phyloP scores from a whole-genome alignment of 2,888 invertebrate genomes.

The Argyresthia albistria region DNA sequence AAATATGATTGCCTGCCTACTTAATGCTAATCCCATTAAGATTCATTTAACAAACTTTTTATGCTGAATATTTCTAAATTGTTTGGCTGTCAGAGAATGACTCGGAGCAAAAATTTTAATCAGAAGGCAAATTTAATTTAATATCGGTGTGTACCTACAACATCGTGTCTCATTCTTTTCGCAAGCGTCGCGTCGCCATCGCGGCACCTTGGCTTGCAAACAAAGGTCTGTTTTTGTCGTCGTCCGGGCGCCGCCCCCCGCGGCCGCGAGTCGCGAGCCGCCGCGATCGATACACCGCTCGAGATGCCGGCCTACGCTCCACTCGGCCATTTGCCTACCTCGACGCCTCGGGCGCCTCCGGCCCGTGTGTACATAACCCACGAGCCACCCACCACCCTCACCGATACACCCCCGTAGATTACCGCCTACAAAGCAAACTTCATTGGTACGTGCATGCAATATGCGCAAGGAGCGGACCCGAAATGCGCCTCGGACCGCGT shows the following conservation, averaged over 20 bases:
- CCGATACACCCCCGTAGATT: constrained; percentile 67
- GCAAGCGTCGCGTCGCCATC: background rate
- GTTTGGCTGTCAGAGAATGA: too few species aligned
- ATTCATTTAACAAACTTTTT: too few species aligned
- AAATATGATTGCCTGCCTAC: too few species aligned
- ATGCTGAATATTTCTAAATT: too few species aligned
- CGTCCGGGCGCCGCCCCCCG: constrained; percentile 41
- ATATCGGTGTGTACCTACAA: too few species aligned
- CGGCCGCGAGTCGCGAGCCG: constrained; percentile 52
- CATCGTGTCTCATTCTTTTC: too few species aligned
- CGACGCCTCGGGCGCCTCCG: constrained; percentile 69
- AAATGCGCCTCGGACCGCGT: constrained; percentile 50
- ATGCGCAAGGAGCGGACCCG: constrained; percentile 65
- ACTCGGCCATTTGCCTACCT: constrained; percentile 71
- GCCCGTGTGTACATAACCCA: constrained; percentile 69
- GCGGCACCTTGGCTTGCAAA: constrained; percentile 1
- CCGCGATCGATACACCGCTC: constrained; percentile 61
- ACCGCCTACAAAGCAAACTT: constrained; percentile 73
- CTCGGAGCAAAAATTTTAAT: too few species aligned
- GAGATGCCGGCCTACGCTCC: constrained; percentile 68
- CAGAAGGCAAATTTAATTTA: too few species aligned
- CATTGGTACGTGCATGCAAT: constrained; percentile 72
- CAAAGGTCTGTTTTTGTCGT: constrained; percentile 5
- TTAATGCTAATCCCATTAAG: too few species aligned
- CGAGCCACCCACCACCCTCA: constrained; percentile 51